Conservation (phyloP, 2,797 vertebrate species). For the Gymnothorax javanicus region DNA sequence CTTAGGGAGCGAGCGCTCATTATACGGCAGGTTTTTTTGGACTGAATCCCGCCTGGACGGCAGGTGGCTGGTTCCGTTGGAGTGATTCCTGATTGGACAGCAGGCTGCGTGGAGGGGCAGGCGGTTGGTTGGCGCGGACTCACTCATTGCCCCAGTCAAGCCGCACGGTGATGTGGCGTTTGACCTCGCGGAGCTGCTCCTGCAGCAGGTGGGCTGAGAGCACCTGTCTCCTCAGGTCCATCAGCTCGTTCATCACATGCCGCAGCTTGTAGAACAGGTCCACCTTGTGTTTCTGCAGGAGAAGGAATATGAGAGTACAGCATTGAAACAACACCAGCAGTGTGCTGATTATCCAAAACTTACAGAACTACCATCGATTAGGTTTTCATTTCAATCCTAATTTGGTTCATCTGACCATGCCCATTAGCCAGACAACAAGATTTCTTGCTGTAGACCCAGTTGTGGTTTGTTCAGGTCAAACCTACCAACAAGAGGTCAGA, state of each 20-base stretch:
- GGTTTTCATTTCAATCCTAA: too few species aligned
- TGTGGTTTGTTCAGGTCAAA: too few species aligned
- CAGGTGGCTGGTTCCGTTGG: neutral
- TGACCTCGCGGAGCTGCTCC: slow-evolving; percentile 90
- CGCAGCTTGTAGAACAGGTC: slow-evolving; percentile 95
- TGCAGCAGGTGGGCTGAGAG: slow-evolving; percentile 90
- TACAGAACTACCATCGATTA: too few species aligned
- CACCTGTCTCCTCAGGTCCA: slow-evolving; percentile 89
- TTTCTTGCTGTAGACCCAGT: too few species aligned
- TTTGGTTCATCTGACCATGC: too few species aligned
- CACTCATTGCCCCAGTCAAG: slow-evolving; percentile 98
- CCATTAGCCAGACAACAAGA: too few species aligned
- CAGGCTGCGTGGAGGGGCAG: neutral
- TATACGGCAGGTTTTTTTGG: neutral
- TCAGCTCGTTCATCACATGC: slow-evolving; percentile 94
- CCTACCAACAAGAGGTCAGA: too few species aligned
- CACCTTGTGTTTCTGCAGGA: slow-evolving; percentile 85
- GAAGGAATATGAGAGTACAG: neutral
- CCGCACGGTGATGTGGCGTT: slow-evolving; percentile 89
- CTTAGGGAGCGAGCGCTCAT: neutral
- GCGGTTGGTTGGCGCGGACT: slow-evolving; percentile 53
- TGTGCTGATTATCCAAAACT: too few species aligned
- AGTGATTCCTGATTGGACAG: neutral
- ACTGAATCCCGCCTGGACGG: neutral
- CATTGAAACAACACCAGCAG: neutral